Percentiles rank a stretch among this genome's conserved stretches.
Conservation (phyloP, 1,140 invertebrate species). For the Nephotettix cincticeps region DNA sequence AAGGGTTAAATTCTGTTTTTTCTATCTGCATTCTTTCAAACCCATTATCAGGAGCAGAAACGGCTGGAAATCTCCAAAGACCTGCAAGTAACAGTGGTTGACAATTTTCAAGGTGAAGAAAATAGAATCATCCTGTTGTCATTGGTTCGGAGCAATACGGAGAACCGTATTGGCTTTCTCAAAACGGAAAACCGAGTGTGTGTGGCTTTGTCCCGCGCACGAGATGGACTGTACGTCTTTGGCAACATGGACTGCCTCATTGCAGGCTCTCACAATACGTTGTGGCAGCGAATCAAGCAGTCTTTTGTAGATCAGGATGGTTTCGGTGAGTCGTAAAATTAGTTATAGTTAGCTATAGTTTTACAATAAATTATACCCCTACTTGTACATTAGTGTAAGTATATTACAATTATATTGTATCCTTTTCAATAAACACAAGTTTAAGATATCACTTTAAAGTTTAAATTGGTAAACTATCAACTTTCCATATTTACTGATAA, state of each 20-base stretch:
- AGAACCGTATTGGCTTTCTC: slow-evolving; percentile 75
- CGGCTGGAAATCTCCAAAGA: slow-evolving; percentile 40
- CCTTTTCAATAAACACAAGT: too few species aligned
- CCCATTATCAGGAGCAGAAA: slow-evolving; percentile 7
- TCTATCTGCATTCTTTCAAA: too few species aligned
- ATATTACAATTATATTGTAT: too few species aligned
- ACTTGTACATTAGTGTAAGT: too few species aligned
- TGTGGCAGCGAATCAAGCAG: slow-evolving; percentile 11
- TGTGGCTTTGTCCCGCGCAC: slow-evolving; percentile 80
- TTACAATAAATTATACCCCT: too few species aligned
- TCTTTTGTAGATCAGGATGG: slow-evolving; percentile 41
- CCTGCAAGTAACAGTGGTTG: slow-evolving; percentile 67
- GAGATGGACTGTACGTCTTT: slow-evolving; percentile 62
- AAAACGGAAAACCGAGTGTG: slow-evolving; percentile 74
- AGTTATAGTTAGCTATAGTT: too few species aligned
- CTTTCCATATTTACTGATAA: too few species aligned
- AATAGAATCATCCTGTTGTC: slow-evolving; percentile 82
- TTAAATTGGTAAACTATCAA: too few species aligned
- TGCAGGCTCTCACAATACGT: neutral
- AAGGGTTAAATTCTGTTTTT: too few species aligned
- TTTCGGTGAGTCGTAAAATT: slow-evolving; percentile 33
- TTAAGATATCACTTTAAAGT: too few species aligned
- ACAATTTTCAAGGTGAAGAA: slow-evolving; percentile 87
- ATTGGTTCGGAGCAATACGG: slow-evolving; percentile 71
- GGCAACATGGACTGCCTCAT: slow-evolving; percentile 66